Percentiles rank a stretch among this genome's conserved stretches.
These are phyloP conservation scores for Motacilla alba DNA, from an alignment of 2,113 vertebrate species.

Conservation along the genomic window DNA sequence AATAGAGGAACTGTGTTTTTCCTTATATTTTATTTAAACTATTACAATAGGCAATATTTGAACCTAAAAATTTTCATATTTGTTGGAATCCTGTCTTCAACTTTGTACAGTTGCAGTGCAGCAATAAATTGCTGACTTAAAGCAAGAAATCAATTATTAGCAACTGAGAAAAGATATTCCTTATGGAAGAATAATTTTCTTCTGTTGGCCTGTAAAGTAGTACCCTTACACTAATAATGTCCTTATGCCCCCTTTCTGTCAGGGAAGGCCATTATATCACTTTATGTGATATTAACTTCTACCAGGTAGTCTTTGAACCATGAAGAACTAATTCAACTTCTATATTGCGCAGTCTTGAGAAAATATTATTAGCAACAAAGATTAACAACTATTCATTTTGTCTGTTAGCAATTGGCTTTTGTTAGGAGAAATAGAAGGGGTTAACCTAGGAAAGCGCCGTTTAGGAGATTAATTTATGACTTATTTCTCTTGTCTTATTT, in stretches of 20 bases:
- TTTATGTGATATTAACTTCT: background rate
- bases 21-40: background rate
- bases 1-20: background rate
- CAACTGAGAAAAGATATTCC: background rate
- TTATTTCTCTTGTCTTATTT: background rate
- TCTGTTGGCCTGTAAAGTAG: background rate
- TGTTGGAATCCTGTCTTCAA: background rate
- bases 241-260: background rate
- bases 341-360: background rate
- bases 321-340: background rate
- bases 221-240: background rate
- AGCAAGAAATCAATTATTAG: background rate
- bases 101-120: background rate
- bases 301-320: background rate
- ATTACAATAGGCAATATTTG: background rate
- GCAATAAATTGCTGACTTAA: background rate
- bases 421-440: background rate
- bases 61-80: background rate
- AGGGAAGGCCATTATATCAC: background rate
- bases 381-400: background rate
- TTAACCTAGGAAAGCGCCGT: background rate
- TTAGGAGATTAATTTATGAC: background rate
- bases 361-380: background rate
- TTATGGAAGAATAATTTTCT: background rate
- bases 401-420: background rate